Percentiles rank a stretch among this genome's conserved stretches.
Evolutionary conservation across 2,113 vertebrate genomes (phyloP).

Genomic region (Phalacrocorax brasilianus): DNA sequence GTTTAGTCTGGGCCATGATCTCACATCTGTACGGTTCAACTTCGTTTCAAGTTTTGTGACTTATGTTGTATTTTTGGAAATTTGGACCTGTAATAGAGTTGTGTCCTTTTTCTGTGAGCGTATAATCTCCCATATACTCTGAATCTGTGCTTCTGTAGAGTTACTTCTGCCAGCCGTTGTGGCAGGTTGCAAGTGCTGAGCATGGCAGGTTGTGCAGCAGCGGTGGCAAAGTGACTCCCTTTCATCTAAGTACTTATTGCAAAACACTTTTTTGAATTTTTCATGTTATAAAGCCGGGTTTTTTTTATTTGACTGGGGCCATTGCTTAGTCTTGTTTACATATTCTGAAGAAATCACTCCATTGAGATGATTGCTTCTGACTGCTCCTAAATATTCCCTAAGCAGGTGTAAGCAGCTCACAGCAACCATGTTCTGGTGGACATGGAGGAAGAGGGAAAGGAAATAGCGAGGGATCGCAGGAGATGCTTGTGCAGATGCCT

Average conservation of each 20-base stretch:
- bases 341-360: background rate
- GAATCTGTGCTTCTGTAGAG: background rate
- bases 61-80: background rate
- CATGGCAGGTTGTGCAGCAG: background rate
- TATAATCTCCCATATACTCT: background rate
- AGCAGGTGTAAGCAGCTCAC: background rate
- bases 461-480: background rate
- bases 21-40: background rate
- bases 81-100: background rate
- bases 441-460: background rate
- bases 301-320: no score
- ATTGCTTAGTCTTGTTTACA: background rate
- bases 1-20: background rate
- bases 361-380: background rate
- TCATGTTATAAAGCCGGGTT: background rate
- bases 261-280: background rate
- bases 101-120: background rate
- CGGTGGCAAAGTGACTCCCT: background rate
- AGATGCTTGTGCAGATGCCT: background rate
- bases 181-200: background rate
- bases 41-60: background rate
- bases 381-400: background rate
- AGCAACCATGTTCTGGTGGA: accelerated
- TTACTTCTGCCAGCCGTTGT: background rate
- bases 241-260: background rate